Base-by-base conservation (phyloP, 2,113 vertebrate genomes). In the Macquaria australasica region DNA sequence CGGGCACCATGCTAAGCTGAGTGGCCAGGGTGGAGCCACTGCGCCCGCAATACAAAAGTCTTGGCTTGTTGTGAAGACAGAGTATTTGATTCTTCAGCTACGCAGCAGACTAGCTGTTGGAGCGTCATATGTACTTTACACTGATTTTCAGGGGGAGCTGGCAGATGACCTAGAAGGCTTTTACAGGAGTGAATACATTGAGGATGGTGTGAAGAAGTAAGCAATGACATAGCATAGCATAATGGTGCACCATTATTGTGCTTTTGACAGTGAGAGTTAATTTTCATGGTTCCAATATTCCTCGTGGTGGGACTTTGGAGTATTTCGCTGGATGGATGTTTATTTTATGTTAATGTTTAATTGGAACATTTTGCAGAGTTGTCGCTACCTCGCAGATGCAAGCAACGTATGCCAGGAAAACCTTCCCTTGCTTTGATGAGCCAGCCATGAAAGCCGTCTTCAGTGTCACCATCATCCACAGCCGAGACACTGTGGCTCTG, bases 371-470 rank as follows among this genome's bases (percentile, higher is more conserved):
- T 87, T 86, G 12, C 94, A 99, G 98, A 93, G 93, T 99, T 76
- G 83, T 99, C 41, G 98, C 98, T 81, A 98, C 97, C 1, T 98
- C 98, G 0, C 98, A 99, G 92, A 99, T 99, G 98, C 96, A 99
- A 87, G 94, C 98, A 0, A 83, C 98, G 0, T 96, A 96, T 0
- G 98, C 98, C 12, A 96, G 98, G 87, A 97, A 99, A 85, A 91
- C 97, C 5, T 99, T 99, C 86, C 98, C 98, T 0, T 99, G 98
- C 94, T 99, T 99, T 0, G 98, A 99, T 0, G 98, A 99, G 87
- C 98, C 98, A 0, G 97, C 96, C 78, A 97, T 99, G 97, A 99
- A 99, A 92, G 98, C 98, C 34, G 69, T 23, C 11, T 99, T 99
- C 79, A 81, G 64, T 0, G 95, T 99, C 86, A 96, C 93, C 0